A percentile compares a stretch with the other conserved stretches of the same genome.
Conservation (phyloP, 2,113 vertebrate genomes). For the Chloropsis hardwickii region DNA sequence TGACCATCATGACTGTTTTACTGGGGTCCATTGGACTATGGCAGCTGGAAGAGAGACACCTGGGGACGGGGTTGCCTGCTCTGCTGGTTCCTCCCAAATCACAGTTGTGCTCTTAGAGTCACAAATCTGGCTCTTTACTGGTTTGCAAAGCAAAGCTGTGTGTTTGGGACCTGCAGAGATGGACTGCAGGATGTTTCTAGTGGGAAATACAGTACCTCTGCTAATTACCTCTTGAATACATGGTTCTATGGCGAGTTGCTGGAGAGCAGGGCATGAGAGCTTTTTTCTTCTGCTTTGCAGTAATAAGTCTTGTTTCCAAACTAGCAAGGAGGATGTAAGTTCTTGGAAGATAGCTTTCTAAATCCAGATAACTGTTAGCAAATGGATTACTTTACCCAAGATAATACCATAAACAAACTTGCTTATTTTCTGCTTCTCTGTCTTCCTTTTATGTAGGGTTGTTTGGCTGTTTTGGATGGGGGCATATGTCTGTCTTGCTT, state of each 20-base stretch:
- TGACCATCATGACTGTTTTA: neutral
- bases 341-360: neutral
- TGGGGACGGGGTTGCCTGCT: neutral
- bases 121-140: neutral
- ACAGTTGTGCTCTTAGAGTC: accelerated
- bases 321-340: neutral
- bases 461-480: neutral
- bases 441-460: neutral
- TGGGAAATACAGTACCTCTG: neutral
- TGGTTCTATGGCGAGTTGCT: neutral
- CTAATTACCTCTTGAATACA: neutral
- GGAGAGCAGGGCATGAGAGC: neutral
- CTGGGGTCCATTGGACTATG: neutral
- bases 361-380: neutral
- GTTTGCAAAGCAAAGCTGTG: neutral
- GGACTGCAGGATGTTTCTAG: neutral
- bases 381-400: neutral
- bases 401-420: neutral
- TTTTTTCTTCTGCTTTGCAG: neutral
- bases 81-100: neutral
- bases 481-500: neutral
- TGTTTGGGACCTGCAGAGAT: neutral
- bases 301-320: neutral
- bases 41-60: neutral
- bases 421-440: neutral